Conservation (phyloP, 2,113 vertebrate genomes). For the Synchiropus splendidus region DNA sequence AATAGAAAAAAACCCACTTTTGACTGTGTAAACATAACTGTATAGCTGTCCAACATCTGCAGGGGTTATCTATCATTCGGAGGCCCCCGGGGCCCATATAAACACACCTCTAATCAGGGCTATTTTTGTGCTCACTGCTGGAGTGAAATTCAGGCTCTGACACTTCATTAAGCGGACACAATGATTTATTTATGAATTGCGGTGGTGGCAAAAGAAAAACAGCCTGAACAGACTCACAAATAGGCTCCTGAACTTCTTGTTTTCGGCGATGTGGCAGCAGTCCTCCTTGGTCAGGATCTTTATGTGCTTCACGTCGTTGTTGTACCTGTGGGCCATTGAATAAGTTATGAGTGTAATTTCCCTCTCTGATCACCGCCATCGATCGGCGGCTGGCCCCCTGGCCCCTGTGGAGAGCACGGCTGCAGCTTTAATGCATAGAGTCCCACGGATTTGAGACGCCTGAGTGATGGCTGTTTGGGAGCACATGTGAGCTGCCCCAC, state of each 20-base stretch:
- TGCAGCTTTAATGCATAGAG: conserved; percentile 64
- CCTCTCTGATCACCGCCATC: conserved; percentile 80
- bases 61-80: conserved; percentile 15
- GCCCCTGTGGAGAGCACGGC: conserved; percentile 60
- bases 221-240: conserved; percentile 72
- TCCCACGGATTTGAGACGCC: conserved; percentile 64
- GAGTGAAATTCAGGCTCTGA: conserved; percentile 42
- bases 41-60: conserved; percentile 8
- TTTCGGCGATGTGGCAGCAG: conserved; percentile 93
- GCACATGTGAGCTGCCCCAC: conserved; percentile 9
- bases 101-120: conserved; percentile 33
- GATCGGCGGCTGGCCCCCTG: conserved; percentile 69
- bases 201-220: conserved; percentile 21
- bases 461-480: conserved; percentile 60
- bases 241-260: conserved; percentile 95
- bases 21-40: conserved; percentile 10
- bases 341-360: conserved; percentile 92
- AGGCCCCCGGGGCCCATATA: conserved; percentile 21
- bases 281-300: conserved; percentile 95
- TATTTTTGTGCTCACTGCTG: conserved; percentile 38
- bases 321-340: conserved; percentile 90
- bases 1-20: background rate
- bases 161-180: conserved; percentile 41
- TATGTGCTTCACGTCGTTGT: conserved; percentile 99
- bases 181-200: conserved; percentile 51